These are phyloP conservation scores for Centropristis striata DNA, from an alignment of 2,113 vertebrate species.

Conservation along the genomic window DNA sequence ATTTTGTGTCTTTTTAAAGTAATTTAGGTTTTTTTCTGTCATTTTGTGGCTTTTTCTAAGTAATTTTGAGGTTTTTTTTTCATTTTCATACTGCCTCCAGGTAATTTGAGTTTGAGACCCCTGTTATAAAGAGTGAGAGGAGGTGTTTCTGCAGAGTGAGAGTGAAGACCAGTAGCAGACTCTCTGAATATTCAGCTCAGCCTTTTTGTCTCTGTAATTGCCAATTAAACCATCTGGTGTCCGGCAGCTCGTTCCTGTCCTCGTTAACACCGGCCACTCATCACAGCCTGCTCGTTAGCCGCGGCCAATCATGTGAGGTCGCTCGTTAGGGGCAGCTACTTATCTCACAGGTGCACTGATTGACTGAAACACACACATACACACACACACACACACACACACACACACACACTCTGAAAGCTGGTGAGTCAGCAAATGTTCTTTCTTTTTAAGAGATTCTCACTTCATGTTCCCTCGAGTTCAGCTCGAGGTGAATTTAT, in stretches of 20 bases:
- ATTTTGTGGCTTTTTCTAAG: too few relatives aligned
- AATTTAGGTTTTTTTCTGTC: too few relatives aligned
- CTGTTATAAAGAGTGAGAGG: too few relatives aligned
- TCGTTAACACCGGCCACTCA: background rate
- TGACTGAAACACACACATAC: background rate
- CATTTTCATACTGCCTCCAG: too few relatives aligned
- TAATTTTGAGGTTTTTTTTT: too few relatives aligned
- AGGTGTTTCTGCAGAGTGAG: too few relatives aligned
- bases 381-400: background rate
- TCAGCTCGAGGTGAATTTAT: conserved; percentile 8
- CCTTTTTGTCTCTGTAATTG: conserved; percentile 23
- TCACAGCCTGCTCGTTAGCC: conserved; percentile 7
- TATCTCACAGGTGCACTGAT: conserved; percentile 7
- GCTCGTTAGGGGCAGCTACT: conserved; percentile 21
- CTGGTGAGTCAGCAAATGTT: background rate
- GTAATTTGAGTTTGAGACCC: too few relatives aligned
- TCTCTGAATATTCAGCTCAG: conserved; percentile 20
- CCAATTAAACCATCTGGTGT: conserved; percentile 32
- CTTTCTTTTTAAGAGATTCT: background rate
- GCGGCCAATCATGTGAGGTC: conserved; percentile 38
- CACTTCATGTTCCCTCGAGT: conserved; percentile 13
- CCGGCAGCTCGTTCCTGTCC: too few relatives aligned
- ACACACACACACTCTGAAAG: background rate
- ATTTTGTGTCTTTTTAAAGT: too few relatives aligned
- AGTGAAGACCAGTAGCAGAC: background rate